Conservation (phyloP, 2,797 vertebrate genomes). For the Leucoraja ocellata region DNA sequence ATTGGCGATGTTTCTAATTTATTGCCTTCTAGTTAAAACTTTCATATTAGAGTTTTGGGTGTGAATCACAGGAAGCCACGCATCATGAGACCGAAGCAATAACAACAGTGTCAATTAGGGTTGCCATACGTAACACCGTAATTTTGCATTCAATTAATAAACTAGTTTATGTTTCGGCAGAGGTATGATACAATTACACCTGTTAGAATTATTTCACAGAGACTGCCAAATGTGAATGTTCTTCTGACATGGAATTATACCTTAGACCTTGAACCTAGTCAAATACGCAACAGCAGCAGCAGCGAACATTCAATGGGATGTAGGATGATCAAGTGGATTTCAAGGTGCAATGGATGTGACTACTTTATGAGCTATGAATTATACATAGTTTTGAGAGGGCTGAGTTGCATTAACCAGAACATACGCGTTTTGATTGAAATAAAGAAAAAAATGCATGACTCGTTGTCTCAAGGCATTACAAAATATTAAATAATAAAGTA, state of each 20-base stretch:
- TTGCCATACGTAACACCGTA: not conserved
- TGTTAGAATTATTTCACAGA: not conserved
- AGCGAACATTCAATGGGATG: not conserved
- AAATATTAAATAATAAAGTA: not conserved
- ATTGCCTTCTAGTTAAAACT: not conserved
- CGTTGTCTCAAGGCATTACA: not conserved
- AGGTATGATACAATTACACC: not conserved
- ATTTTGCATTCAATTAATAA: not conserved
- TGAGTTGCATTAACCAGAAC: not conserved
- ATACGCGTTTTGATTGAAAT: not conserved
- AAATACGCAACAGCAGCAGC: not conserved
- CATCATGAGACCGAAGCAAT: not conserved
- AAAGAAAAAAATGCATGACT: not conserved
- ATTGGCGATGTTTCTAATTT: not conserved
- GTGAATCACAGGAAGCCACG: not conserved
- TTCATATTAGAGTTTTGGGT: not conserved
- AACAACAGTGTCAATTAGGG: not conserved
- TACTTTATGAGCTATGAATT: not conserved
- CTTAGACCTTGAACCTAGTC: too few species aligned
- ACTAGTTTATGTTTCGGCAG: not conserved
- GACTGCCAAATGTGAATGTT: not conserved
- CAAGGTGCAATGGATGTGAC: not conserved
- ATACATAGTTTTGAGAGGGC: not conserved
- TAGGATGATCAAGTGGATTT: not conserved
- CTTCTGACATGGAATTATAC: not conserved